Percentiles rank a stretch among this genome's conserved stretches.
Conservation (phyloP, 2,888 invertebrate genomes). For the Mactromeris polynyma region DNA sequence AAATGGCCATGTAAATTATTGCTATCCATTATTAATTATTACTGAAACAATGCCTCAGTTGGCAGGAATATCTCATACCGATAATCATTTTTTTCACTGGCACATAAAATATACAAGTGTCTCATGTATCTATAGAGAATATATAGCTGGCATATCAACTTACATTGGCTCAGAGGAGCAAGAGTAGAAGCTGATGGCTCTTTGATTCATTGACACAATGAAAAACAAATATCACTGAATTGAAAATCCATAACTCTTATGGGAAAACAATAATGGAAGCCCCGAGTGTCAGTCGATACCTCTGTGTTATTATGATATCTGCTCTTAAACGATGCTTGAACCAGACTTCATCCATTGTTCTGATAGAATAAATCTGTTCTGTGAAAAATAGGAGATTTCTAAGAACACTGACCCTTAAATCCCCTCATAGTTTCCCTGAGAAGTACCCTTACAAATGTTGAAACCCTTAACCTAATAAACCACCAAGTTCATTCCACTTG, state of each 20-base stretch:
- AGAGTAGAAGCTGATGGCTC: neutral
- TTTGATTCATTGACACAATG: slow-evolving; percentile 12
- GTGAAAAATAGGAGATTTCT: slow-evolving; percentile 3
- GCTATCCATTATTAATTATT: neutral
- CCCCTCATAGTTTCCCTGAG: neutral
- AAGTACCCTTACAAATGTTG: slow-evolving; percentile 14
- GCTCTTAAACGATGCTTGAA: neutral
- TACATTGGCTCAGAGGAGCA: neutral
- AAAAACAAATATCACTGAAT: slow-evolving; percentile 5
- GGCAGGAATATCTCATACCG: too few relatives aligned
- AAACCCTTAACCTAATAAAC: slow-evolving; percentile 6
- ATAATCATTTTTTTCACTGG: neutral
- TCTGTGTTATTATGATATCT: neutral
- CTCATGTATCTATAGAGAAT: neutral
- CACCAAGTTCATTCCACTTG: neutral
- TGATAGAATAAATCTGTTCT: slow-evolving; percentile 1
- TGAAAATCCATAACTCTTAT: slow-evolving; percentile 7
- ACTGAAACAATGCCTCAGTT: neutral
- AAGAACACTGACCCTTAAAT: neutral
- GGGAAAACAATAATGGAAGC: neutral
- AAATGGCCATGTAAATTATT: neutral
- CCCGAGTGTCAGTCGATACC: neutral
- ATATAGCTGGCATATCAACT: neutral
- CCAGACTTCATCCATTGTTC: neutral
- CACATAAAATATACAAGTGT: neutral